A percentile compares a stretch with the other conserved stretches of the same genome.
phyloP scores from a whole-genome alignment of 1,140 invertebrate species.

The Micrasema minimum region DNA sequence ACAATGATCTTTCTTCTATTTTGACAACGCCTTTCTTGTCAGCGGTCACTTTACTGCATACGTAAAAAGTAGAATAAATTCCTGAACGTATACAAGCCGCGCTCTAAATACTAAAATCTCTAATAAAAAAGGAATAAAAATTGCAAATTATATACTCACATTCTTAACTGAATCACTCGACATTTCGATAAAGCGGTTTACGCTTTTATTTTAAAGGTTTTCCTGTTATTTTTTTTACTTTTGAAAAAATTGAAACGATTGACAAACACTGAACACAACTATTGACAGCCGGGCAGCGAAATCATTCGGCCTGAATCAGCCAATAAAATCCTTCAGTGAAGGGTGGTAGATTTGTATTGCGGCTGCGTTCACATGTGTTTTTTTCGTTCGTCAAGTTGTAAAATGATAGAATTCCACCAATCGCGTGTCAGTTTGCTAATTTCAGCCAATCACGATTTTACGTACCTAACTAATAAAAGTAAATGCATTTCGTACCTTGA shows the following conservation, averaged over 20 bases:
- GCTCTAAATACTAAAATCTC: slow-evolving; percentile 23
- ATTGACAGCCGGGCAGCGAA: slow-evolving; percentile 35
- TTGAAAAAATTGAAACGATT: neutral
- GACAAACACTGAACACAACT: slow-evolving; percentile 22
- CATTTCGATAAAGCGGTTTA: slow-evolving; percentile 53
- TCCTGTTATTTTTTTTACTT: slow-evolving; percentile 9
- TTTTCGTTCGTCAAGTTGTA: neutral
- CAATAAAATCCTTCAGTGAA: slow-evolving; percentile 13
- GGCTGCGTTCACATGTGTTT: slow-evolving; percentile 8
- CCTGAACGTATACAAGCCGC: slow-evolving; percentile 36
- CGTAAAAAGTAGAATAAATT: slow-evolving; percentile 42
- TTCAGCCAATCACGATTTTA: slow-evolving; percentile 1
- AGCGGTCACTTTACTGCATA: slow-evolving; percentile 22
- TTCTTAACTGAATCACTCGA: slow-evolving; percentile 62
- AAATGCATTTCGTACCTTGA: no score
- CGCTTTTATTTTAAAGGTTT: neutral
- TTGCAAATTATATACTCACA: slow-evolving; percentile 56
- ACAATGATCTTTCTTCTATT: slow-evolving; percentile 19
- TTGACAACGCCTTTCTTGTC: slow-evolving; percentile 39
- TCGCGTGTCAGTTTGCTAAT: neutral
- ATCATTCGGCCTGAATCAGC: slow-evolving; percentile 7
- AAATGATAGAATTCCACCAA: neutral
- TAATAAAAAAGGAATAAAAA: neutral
- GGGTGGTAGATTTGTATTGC: slow-evolving; percentile 10
- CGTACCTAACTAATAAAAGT: no score